phyloP scores from a whole-genome alignment of 2,797 vertebrate genomes.

The Lepus oiostolus region DNA sequence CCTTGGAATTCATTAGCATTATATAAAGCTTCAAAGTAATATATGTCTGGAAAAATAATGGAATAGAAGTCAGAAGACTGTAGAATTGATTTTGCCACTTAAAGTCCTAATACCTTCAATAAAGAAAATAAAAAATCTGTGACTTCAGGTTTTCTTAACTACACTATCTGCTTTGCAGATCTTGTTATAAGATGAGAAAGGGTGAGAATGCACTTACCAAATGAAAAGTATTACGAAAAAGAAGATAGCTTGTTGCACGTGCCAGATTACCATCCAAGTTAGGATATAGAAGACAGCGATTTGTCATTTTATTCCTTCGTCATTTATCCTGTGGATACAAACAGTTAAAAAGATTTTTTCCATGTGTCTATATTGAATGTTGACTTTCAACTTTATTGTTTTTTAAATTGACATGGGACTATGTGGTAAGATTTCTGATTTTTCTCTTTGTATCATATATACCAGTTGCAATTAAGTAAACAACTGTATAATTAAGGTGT shows the following conservation, averaged over 20 bases:
- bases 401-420: neutral
- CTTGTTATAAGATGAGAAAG: neutral
- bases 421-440: neutral
- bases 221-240: neutral
- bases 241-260: neutral
- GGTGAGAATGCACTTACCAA: neutral
- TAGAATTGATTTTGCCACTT: slow-evolving; percentile 1
- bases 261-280: neutral
- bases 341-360: neutral
- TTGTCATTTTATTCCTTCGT: neutral
- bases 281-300: neutral
- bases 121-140: neutral
- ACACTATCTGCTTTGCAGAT: neutral
- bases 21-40: neutral
- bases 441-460: neutral
- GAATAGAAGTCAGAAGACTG: neutral
- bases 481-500: neutral
- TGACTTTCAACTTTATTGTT: neutral
- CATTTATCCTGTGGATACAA: neutral
- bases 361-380: neutral
- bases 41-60: neutral
- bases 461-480: slow-evolving; percentile 3
- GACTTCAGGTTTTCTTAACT: neutral
- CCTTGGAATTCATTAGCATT: neutral
- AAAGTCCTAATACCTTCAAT: neutral